Base-by-base conservation (phyloP, 2,888 invertebrate species). In the Eucera pruinosa region DNA sequence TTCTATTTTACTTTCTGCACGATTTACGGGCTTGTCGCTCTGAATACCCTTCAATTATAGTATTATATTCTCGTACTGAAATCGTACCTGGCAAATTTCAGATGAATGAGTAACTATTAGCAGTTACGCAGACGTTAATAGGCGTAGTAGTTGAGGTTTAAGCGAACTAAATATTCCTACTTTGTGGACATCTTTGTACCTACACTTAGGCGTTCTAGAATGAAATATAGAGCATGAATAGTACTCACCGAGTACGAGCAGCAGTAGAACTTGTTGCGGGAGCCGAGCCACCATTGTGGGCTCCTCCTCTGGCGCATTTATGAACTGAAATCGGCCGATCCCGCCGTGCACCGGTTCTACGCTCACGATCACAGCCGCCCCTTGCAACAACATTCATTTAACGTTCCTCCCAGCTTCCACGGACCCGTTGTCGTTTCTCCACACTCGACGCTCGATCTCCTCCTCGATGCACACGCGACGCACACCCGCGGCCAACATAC, bases 261-360 rank as follows among this genome's bases (percentile, higher is more conserved):
- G 87, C 86, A 91, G 90, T 75, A 91, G 86, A 89, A 91, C 89
- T 90, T 91, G 91, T 91, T 91, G 90, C 90, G 90, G 89, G 87
- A 90, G 86, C 88, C 88, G 86, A 86, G 89, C 90, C 91, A 92
- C 90, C 91, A 90, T 91, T 88, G 88, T 91, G 86, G 87, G 87
- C 85, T 86, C 88, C 85, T 86, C 85, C 87, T 85, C 87, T 89
- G 86, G 89, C 80, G 87, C 90, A 91, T 91, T 89, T 90, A 91
- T 90, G 88, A 88, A 89, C 86, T 87, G 86, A 85, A 88, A 89
- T 88, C 86, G 86, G 85, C 80, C 80, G 85, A 84, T 85, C 74
- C 78, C 82, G 82, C 69, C 80, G 86, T 84, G 85, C 79, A 84
- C 82, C 83, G 85, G 83, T 86, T 87, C 86, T 80, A 84, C 87